phyloP scores from a whole-genome alignment of 2,888 invertebrate genomes.

The Seladonia tumulorum region DNA sequence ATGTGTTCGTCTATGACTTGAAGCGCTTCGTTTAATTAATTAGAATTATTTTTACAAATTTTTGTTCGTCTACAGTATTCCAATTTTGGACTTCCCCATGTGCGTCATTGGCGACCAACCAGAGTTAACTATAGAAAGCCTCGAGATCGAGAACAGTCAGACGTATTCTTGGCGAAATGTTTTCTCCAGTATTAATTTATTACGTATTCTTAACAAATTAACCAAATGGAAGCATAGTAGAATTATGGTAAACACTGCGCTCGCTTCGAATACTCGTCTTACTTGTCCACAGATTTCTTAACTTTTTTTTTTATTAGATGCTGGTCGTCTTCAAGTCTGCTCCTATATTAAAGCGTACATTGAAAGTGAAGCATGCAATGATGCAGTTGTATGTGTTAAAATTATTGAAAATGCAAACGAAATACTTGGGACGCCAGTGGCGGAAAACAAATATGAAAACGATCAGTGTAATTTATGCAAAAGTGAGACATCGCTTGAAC shows the following conservation, averaged over 20 bases:
- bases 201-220: conserved; percentile 98
- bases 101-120: conserved; percentile 98
- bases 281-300: conserved; percentile 17
- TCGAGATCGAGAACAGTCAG: conserved; percentile 93
- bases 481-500: conserved; percentile 97
- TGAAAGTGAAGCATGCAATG: conserved; percentile 98
- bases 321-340: conserved; percentile 99
- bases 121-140: conserved; percentile 95
- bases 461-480: conserved; percentile 99
- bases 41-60: background rate
- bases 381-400: conserved; percentile 99
- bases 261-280: conserved; percentile 8
- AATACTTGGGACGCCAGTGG: conserved; percentile 99
- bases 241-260: conserved; percentile 89
- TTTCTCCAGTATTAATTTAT: conserved; percentile 98
- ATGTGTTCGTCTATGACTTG: conserved; percentile 76
- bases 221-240: conserved; percentile 99
- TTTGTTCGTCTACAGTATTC: conserved; percentile 87
- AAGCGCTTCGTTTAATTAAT: background rate
- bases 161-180: conserved; percentile 99
- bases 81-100: conserved; percentile 97
- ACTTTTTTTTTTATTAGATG: conserved; percentile 87
- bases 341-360: conserved; percentile 97
- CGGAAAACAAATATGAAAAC: conserved; percentile 99
- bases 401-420: conserved; percentile 99